phyloP scores from a whole-genome alignment of 1,140 invertebrate genomes.

The Diorhabda elongata region DNA sequence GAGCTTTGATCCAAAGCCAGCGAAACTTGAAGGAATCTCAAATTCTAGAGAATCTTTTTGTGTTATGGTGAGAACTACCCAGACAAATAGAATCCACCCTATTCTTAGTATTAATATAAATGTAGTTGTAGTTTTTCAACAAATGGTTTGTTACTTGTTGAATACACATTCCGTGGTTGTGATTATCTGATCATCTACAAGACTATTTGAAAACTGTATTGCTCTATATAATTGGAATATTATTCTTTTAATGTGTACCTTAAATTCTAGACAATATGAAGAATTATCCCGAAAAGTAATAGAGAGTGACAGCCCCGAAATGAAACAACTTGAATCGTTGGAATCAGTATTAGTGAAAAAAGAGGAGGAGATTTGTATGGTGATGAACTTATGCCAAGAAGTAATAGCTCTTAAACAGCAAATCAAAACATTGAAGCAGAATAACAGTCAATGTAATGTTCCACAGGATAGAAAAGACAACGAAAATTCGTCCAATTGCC shows the following conservation, averaged over 20 bases:
- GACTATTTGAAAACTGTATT: not conserved
- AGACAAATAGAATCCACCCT: no score
- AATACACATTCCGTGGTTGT: no score
- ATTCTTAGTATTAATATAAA: no score
- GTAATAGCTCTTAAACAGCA: constrained; percentile 50
- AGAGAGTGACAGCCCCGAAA: constrained; percentile 35
- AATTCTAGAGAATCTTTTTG: no score
- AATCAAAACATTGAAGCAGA: constrained; percentile 47
- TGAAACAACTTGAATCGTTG: constrained; percentile 45
- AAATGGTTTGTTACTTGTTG: no score
- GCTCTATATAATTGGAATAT: not conserved
- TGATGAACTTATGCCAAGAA: constrained; percentile 52
- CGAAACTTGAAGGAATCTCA: no score
- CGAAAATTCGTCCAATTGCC: constrained; percentile 23
- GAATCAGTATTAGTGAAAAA: constrained; percentile 49
- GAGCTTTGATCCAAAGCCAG: no score
- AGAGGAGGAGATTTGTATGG: constrained; percentile 52
- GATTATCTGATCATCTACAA: no score
- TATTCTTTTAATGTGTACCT: no score
- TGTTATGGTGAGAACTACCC: no score
- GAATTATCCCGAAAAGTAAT: constrained; percentile 44
- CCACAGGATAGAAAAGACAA: constrained; percentile 18
- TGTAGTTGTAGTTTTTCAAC: no score
- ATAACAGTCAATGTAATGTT: constrained; percentile 30
- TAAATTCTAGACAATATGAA: constrained; percentile 48